Conservation (phyloP, 2,888 invertebrate species). For the Tyria jacobaeae region DNA sequence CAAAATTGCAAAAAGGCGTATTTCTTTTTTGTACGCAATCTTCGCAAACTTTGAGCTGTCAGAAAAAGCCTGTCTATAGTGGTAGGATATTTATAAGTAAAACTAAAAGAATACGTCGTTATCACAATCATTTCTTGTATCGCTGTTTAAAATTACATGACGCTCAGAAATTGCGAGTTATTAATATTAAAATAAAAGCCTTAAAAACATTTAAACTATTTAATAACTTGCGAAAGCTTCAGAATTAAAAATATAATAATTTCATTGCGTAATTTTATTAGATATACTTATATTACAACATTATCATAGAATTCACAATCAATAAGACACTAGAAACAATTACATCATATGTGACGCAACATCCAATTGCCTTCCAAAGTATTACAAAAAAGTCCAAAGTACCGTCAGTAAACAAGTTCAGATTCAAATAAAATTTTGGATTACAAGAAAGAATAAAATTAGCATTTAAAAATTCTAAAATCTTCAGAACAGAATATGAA, state of each 20-base stretch:
- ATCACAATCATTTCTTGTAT: too few species aligned
- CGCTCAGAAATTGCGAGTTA: too few species aligned
- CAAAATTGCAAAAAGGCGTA: too few species aligned
- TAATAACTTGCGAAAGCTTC: conserved; percentile 48
- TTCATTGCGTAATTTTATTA: conserved; percentile 54
- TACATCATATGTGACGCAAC: conserved; percentile 26
- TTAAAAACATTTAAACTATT: conserved; percentile 40
- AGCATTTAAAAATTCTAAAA: neutral
- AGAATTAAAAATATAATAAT: conserved; percentile 53
- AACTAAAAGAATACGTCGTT: too few species aligned
- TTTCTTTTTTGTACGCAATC: too few species aligned
- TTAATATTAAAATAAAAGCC: conserved; percentile 3
- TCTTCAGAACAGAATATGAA: neutral
- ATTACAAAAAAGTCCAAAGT: conserved; percentile 8
- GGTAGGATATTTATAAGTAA: too few species aligned
- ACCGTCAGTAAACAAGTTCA: neutral
- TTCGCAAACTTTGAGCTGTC: too few species aligned
- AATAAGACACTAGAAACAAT: conserved; percentile 48
- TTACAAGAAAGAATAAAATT: neutral
- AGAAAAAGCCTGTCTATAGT: too few species aligned
- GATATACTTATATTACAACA: conserved; percentile 60
- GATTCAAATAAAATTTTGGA: too few species aligned
- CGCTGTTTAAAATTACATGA: too few species aligned
- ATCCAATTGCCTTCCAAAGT: conserved; percentile 33
- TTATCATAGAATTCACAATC: conserved; percentile 42